Evolutionary conservation across 2,113 vertebrate genomes (phyloP).

Genomic region (Halichoerus grypus): DNA sequence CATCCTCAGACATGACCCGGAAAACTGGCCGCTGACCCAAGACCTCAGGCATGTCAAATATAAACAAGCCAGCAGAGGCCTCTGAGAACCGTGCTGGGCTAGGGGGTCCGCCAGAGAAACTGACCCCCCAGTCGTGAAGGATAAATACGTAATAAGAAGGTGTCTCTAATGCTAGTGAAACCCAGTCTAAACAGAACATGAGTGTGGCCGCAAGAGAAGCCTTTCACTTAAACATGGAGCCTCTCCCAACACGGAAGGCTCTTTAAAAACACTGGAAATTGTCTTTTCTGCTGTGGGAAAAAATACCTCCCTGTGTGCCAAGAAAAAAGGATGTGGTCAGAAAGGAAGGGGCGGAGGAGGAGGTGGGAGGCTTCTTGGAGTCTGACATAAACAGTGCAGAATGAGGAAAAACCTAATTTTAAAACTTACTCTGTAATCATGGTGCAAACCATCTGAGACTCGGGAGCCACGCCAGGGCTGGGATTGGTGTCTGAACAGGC

Average conservation of each 20-base stretch:
- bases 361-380: constrained; percentile 48
- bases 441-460: constrained; percentile 32
- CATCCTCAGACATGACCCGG: background rate
- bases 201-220: background rate
- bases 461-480: background rate
- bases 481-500: background rate
- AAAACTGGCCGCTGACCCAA: background rate
- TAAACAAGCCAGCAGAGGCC: background rate
- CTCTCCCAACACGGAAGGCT: background rate
- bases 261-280: background rate
- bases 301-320: background rate
- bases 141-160: accelerated
- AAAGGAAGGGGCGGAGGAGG: background rate
- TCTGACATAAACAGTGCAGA: constrained; percentile 72
- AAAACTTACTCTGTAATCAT: constrained; percentile 74
- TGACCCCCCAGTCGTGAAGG: background rate
- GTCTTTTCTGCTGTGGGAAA: background rate
- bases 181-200: background rate
- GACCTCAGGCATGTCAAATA: background rate
- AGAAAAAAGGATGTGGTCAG: constrained; percentile 71
- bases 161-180: background rate
- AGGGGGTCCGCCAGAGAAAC: background rate
- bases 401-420: constrained; percentile 68
- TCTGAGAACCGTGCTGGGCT: background rate
- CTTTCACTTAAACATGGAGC: background rate